A percentile compares a stretch with the other conserved stretches of the same genome.
phyloP scores from a whole-genome alignment of 2,113 vertebrate species.

The Mola mola region DNA sequence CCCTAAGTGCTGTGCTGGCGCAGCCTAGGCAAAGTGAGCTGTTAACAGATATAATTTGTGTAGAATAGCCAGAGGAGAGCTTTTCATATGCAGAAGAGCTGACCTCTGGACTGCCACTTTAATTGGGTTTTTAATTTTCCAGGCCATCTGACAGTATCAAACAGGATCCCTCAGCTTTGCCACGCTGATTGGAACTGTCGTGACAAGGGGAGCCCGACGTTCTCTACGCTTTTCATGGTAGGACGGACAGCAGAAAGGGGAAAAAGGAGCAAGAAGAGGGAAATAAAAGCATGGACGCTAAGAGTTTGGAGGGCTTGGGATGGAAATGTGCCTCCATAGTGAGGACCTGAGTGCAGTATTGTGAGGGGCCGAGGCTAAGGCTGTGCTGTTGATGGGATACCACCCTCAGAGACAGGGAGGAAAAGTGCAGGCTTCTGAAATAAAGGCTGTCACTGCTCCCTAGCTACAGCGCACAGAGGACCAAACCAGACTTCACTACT shows the following conservation, averaged over 20 bases:
- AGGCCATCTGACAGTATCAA: slow-evolving; percentile 99
- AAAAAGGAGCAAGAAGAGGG: slow-evolving; percentile 39
- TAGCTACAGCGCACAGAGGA: slow-evolving; percentile 64
- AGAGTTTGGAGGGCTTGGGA: slow-evolving; percentile 69
- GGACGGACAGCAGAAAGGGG: slow-evolving; percentile 65
- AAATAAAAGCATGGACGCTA: slow-evolving; percentile 73
- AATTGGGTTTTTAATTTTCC: slow-evolving; percentile 99
- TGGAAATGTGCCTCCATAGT: slow-evolving; percentile 77
- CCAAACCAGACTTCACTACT: slow-evolving; percentile 42
- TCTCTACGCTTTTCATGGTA: slow-evolving; percentile 56
- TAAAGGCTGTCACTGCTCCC: slow-evolving; percentile 75
- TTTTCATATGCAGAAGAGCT: slow-evolving; percentile 99
- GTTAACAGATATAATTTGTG: slow-evolving; percentile 99
- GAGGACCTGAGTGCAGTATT: slow-evolving; percentile 67
- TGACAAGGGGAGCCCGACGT: slow-evolving; percentile 82
- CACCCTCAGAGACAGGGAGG: slow-evolving; percentile 76
- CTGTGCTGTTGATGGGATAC: slow-evolving; percentile 71
- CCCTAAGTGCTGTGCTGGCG: slow-evolving; percentile 95
- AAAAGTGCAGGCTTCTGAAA: slow-evolving; percentile 71
- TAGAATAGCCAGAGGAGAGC: slow-evolving; percentile 97
- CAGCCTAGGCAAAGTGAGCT: slow-evolving; percentile 98
- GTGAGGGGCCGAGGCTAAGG: slow-evolving; percentile 51
- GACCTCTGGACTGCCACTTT: slow-evolving; percentile 98
- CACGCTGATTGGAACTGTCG: slow-evolving; percentile 92
- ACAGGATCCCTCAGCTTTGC: slow-evolving; percentile 97